Conservation (phyloP, 2,797 vertebrate species). For the Lithobates pipiens region DNA sequence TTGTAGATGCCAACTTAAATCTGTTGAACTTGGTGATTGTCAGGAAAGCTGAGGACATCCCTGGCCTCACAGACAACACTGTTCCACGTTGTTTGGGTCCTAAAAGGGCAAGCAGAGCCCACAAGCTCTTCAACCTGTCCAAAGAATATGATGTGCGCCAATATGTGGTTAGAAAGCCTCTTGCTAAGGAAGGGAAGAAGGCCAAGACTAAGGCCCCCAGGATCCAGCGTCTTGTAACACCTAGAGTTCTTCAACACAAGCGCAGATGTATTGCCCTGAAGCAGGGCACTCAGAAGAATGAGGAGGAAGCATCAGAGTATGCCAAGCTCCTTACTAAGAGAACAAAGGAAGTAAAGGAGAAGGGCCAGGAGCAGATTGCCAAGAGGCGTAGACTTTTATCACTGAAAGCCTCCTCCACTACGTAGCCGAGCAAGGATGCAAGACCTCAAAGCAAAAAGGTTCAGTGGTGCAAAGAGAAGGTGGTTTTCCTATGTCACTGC, state of each 20-base stretch:
- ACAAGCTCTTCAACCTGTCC: no score
- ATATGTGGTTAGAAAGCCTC: slow-evolving; percentile 85
- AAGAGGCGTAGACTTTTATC: slow-evolving; percentile 97
- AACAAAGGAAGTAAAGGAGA: slow-evolving; percentile 99
- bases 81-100: no score
- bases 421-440: no score
- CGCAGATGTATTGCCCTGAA: slow-evolving; percentile 94
- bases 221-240: slow-evolving; percentile 97
- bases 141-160: no score
- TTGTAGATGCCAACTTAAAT: slow-evolving; percentile 95
- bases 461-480: no score
- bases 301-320: slow-evolving; percentile 95
- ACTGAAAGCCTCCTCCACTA: slow-evolving; percentile 93
- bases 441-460: no score
- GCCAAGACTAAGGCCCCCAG: slow-evolving; percentile 96
- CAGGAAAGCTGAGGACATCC: slow-evolving; percentile 97
- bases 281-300: slow-evolving; percentile 94
- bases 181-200: no score
- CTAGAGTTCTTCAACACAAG: slow-evolving; percentile 94
- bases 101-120: no score
- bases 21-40: slow-evolving; percentile 97
- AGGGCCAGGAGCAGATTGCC: slow-evolving; percentile 96
- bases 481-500: no score
- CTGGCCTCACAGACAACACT: no score
- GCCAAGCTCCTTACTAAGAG: slow-evolving; percentile 97